Percentiles rank a stretch among this genome's conserved stretches.
Evolutionary conservation across 2,888 invertebrate species (phyloP).

Genomic region (Trichopria drosophilae): DNA sequence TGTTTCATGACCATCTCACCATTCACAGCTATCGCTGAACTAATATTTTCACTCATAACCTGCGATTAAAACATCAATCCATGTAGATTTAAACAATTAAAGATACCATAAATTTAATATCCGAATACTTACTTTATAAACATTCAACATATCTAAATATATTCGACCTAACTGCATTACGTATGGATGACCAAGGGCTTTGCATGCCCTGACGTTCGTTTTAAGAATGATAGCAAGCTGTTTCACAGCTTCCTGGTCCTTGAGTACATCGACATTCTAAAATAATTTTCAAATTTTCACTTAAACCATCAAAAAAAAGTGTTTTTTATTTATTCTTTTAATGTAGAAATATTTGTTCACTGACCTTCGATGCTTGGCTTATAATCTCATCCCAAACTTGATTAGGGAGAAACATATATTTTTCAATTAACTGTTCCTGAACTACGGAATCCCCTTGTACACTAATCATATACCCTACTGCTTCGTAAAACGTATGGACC

Average conservation of each 20-base stretch:
- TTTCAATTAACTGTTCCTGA: slow-evolving; percentile 93
- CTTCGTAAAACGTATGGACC: slow-evolving; percentile 98
- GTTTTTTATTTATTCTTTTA: not conserved
- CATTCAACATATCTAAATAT: slow-evolving; percentile 98
- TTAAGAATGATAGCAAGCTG: slow-evolving; percentile 97
- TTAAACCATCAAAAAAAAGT: slow-evolving; percentile 7
- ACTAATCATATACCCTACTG: slow-evolving; percentile 98
- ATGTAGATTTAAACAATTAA: slow-evolving; percentile 8
- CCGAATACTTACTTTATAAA: slow-evolving; percentile 79
- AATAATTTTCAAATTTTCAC: slow-evolving; percentile 30
- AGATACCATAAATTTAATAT: slow-evolving; percentile 1
- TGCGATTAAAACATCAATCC: slow-evolving; percentile 23
- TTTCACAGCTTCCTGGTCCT: slow-evolving; percentile 94
- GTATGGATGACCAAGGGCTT: slow-evolving; percentile 95
- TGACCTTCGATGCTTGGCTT: slow-evolving; percentile 85
- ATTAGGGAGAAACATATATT: slow-evolving; percentile 97
- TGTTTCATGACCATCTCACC: slow-evolving; percentile 98
- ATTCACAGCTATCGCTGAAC: slow-evolving; percentile 88
- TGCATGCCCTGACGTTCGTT: slow-evolving; percentile 98
- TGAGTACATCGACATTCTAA: slow-evolving; percentile 89
- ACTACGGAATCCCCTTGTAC: slow-evolving; percentile 89
- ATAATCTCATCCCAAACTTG: slow-evolving; percentile 99
- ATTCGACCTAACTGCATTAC: slow-evolving; percentile 93
- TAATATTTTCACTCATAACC: slow-evolving; percentile 89
- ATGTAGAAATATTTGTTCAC: slow-evolving; percentile 22